Conservation (phyloP, 2,113 vertebrate species). For the Phylloscopus trochilus region DNA sequence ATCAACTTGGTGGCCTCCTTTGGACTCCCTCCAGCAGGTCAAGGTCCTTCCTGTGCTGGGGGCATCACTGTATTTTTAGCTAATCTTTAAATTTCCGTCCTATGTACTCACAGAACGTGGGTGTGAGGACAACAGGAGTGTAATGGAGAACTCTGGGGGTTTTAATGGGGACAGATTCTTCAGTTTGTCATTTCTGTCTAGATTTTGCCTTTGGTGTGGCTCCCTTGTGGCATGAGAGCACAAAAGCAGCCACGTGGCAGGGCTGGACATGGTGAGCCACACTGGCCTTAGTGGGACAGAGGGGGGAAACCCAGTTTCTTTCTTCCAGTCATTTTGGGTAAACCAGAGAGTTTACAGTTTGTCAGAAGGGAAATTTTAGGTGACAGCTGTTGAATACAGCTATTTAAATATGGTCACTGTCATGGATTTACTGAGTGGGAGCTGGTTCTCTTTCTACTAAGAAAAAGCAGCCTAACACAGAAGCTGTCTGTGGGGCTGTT, state of each 20-base stretch:
- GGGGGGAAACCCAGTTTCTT: slow-evolving; percentile 2
- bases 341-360: slow-evolving; percentile 5
- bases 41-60: background rate
- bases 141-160: background rate
- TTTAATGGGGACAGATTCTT: background rate
- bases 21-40: background rate
- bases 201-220: background rate
- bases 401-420: background rate
- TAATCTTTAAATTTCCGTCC: background rate
- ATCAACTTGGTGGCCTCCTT: background rate
- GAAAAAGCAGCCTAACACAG: background rate
- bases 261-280: background rate
- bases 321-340: background rate
- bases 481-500: background rate
- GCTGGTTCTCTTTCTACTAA: background rate
- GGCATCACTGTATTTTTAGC: background rate
- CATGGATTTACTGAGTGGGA: background rate
- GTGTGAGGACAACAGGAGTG: background rate
- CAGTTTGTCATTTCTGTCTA: background rate
- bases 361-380: background rate
- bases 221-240: background rate
- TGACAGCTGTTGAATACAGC: background rate
- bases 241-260: background rate
- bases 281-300: background rate
- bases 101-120: background rate